phyloP scores from a whole-genome alignment of 2,888 invertebrate genomes.

The Campoletis raptor region DNA sequence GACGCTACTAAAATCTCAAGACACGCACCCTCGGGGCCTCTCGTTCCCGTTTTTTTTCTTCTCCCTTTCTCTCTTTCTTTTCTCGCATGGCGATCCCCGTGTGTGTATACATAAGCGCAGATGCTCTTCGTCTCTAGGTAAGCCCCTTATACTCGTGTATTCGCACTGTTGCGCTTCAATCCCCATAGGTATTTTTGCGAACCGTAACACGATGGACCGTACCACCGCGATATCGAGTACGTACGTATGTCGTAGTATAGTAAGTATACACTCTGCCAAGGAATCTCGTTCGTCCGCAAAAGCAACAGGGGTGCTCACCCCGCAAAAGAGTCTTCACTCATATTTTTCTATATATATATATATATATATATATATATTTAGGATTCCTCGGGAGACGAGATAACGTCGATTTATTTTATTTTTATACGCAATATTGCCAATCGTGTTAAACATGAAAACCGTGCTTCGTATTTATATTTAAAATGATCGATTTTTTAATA shows the following conservation, averaged over 20 bases:
- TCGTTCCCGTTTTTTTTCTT: constrained; percentile 46
- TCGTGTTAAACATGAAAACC: neutral
- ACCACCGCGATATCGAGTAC: constrained; percentile 60
- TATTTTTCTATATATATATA: neutral
- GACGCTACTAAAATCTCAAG: constrained; percentile 35
- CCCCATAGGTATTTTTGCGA: constrained; percentile 47
- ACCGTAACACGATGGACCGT: constrained; percentile 48
- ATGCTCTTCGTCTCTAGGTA: constrained; percentile 38
- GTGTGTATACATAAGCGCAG: constrained; percentile 45
- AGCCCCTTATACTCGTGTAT: constrained; percentile 49
- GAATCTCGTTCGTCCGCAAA: constrained; percentile 77
- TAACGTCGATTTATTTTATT: neutral
- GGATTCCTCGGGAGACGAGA: neutral
- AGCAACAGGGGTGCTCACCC: constrained; percentile 63
- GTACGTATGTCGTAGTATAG: constrained; percentile 63
- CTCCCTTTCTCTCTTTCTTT: constrained; percentile 13
- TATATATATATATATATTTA: neutral
- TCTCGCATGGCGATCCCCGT: constrained; percentile 51
- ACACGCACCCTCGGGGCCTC: constrained; percentile 58
- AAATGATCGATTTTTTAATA: neutral
- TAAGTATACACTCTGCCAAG: constrained; percentile 72
- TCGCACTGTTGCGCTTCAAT: constrained; percentile 55
- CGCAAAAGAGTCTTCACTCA: constrained; percentile 12
- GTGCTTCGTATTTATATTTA: neutral
- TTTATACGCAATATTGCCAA: neutral